A percentile compares a stretch with the other conserved stretches of the same genome.
Conservation (phyloP, 1,140 invertebrate species). For the Phocides pigmalion region DNA sequence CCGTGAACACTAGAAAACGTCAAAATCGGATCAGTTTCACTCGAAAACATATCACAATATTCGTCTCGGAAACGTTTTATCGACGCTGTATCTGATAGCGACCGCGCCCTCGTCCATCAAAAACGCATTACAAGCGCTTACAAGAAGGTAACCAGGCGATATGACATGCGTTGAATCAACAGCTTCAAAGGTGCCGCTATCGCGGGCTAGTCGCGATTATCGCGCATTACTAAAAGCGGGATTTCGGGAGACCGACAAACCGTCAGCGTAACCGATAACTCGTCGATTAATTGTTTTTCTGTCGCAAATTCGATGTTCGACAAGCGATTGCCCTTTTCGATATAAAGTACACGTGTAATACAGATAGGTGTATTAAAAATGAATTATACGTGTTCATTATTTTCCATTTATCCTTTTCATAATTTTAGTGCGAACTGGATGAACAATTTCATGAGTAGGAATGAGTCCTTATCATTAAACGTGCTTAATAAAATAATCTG, state of each 20-base stretch:
- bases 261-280: slow-evolving; percentile 60
- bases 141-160: slow-evolving; percentile 72
- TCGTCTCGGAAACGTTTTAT: slow-evolving; percentile 53
- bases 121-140: slow-evolving; percentile 75
- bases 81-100: slow-evolving; percentile 54
- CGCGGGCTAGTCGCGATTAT: slow-evolving; percentile 74
- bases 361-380: slow-evolving; percentile 40
- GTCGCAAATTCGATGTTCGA: slow-evolving; percentile 61
- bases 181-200: slow-evolving; percentile 77
- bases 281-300: slow-evolving; percentile 75
- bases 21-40: slow-evolving; percentile 50
- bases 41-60: slow-evolving; percentile 43
- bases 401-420: slow-evolving; percentile 47
- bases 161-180: slow-evolving; percentile 67
- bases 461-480: not conserved
- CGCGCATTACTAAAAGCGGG: slow-evolving; percentile 97
- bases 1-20: slow-evolving; percentile 34
- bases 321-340: slow-evolving; percentile 55
- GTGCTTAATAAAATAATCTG: too few species aligned
- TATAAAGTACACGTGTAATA: slow-evolving; percentile 62
- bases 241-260: slow-evolving; percentile 86
- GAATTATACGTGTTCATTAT: slow-evolving; percentile 48
- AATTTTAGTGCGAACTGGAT: slow-evolving; percentile 21
- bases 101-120: slow-evolving; percentile 76
- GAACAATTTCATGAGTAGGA: not conserved